Conservation (phyloP, 1,140 invertebrate genomes). For the Macrobrachium rosenbergii region DNA sequence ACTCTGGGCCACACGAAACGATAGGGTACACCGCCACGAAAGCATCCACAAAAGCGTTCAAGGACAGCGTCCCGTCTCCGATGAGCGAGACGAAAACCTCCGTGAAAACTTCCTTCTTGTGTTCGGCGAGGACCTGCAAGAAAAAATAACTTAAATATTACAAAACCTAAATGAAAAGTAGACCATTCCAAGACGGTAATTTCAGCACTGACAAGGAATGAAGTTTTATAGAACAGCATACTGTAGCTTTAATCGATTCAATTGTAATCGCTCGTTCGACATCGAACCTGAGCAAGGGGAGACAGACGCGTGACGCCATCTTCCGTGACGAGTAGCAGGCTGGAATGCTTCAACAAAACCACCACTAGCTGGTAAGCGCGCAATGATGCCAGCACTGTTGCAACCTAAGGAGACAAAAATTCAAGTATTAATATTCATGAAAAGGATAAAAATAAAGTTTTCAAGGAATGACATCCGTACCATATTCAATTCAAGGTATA, state of each 20-base stretch:
- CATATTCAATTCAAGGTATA: too few relatives aligned
- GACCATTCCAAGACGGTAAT: too few relatives aligned
- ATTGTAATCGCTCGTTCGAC: not conserved
- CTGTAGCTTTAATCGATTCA: not conserved
- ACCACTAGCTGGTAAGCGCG: conserved; percentile 59
- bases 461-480: too few relatives aligned
- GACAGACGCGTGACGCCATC: conserved; percentile 47
- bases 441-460: not conserved
- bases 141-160: not conserved
- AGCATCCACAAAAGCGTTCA: conserved; percentile 61
- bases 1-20: conserved; percentile 62
- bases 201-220: not conserved
- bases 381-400: conserved; percentile 52
- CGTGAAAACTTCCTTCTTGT: conserved; percentile 64
- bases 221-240: not conserved
- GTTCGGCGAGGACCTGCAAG: conserved; percentile 61
- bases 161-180: not conserved
- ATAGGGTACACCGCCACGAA: conserved; percentile 61
- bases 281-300: conserved; percentile 34
- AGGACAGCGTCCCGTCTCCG: conserved; percentile 53
- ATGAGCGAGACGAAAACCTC: conserved; percentile 62
- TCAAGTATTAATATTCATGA: not conserved
- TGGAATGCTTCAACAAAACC: conserved; percentile 50
- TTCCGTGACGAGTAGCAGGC: conserved; percentile 37
- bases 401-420: conserved; percentile 13